Conservation (phyloP, 2,888 invertebrate genomes). For the Mayetiola destructor region DNA sequence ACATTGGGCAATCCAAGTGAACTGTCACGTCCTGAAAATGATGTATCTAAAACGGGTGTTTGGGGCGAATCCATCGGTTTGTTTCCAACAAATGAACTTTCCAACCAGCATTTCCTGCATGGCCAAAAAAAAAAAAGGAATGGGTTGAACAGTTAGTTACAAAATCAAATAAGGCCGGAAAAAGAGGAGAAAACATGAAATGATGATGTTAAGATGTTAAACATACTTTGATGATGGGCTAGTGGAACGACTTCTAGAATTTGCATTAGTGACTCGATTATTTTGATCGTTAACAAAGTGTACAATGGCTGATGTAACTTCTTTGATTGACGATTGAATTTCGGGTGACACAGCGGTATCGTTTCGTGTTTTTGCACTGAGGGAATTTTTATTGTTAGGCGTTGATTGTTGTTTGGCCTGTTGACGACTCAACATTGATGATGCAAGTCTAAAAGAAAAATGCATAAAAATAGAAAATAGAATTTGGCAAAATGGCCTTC, state of each 20-base stretch:
- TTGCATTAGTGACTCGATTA: conserved; percentile 37
- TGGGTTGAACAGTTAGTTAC: background rate
- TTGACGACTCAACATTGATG: conserved; percentile 46
- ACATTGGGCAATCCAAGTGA: conserved; percentile 1
- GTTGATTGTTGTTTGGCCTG: conserved; percentile 21
- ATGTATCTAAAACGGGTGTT: conserved; percentile 50
- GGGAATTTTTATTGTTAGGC: conserved; percentile 22
- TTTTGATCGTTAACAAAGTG: conserved; percentile 72
- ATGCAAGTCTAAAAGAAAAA: conserved; percentile 43
- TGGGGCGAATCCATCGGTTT: conserved; percentile 75
- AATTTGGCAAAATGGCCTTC: background rate
- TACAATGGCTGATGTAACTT: conserved; percentile 83
- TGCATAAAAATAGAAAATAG: background rate
- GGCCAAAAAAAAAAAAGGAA: background rate
- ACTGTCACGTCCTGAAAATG: conserved; percentile 31
- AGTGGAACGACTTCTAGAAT: conserved; percentile 34
- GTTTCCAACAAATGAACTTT: conserved; percentile 80
- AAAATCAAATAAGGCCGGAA: background rate
- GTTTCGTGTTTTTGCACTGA: conserved; percentile 22
- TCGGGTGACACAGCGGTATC: conserved; percentile 38
- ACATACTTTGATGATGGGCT: conserved; percentile 32
- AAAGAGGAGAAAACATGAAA: background rate
- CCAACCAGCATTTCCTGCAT: conserved; percentile 63
- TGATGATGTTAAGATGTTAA: background rate
- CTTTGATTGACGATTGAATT: conserved; percentile 76